Evolutionary conservation across 2,888 invertebrate genomes (phyloP).

Genomic region (Xylota sylvarum): DNA sequence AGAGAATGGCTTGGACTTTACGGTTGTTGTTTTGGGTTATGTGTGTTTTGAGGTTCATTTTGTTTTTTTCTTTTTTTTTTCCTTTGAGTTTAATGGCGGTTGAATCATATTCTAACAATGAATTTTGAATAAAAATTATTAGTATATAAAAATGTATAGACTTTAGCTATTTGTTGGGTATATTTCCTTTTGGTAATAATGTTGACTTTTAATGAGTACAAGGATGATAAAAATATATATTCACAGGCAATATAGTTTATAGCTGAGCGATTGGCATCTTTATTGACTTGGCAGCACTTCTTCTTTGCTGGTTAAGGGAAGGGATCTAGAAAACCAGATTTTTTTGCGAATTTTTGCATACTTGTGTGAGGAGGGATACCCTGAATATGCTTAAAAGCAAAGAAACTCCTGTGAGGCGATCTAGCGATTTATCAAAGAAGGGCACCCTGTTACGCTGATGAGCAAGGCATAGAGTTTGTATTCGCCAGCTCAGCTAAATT

Average conservation of each 20-base stretch:
- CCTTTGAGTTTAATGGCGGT: conserved; percentile 33
- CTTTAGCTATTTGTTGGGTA: background rate
- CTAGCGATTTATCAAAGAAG: too few relatives aligned
- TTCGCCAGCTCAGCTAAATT: too few relatives aligned
- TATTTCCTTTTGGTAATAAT: background rate
- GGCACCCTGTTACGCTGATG: too few relatives aligned
- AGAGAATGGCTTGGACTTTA: conserved; percentile 11
- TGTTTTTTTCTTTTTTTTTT: too few relatives aligned
- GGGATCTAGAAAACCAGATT: background rate
- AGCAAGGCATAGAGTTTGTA: too few relatives aligned
- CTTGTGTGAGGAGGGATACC: too few relatives aligned
- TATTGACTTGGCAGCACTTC: conserved; percentile 11
- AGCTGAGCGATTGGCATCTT: conserved; percentile 12
- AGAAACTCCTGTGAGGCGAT: too few relatives aligned
- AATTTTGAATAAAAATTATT: conserved; percentile 56
- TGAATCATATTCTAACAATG: conserved; percentile 62
- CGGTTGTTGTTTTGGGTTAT: background rate
- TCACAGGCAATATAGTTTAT: conserved; percentile 21
- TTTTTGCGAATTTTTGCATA: too few relatives aligned
- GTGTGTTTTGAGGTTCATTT: conserved; percentile 6
- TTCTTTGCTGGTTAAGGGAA: background rate
- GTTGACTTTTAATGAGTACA: conserved; percentile 2
- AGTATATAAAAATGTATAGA: conserved; percentile 16
- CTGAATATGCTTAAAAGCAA: too few relatives aligned
- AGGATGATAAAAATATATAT: conserved; percentile 1